Conservation (phyloP, 2,797 vertebrate genomes). For the Synanceia verrucosa region DNA sequence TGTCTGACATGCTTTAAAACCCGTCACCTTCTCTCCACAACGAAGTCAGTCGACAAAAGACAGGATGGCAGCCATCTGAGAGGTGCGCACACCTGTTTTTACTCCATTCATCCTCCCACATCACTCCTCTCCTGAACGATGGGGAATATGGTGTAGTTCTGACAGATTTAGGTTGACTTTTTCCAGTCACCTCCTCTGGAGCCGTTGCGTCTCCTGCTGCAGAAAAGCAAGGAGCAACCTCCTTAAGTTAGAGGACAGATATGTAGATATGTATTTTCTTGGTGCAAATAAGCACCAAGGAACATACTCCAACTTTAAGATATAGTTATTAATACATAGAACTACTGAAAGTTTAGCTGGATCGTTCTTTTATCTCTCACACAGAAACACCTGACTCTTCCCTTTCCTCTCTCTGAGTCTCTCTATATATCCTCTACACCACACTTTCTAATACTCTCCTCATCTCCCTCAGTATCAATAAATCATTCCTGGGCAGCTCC, state of each 20-base stretch:
- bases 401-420: slow-evolving; percentile 7
- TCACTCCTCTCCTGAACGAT: slow-evolving; percentile 54
- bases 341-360: slow-evolving; percentile 4
- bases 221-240: slow-evolving; percentile 21
- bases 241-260: neutral
- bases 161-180: slow-evolving; percentile 73
- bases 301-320: slow-evolving; percentile 5
- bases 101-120: slow-evolving; percentile 47
- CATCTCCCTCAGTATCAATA: slow-evolving; percentile 63
- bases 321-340: slow-evolving; percentile 4
- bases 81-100: slow-evolving; percentile 39
- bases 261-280: no score
- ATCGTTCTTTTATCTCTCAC: slow-evolving; percentile 9
- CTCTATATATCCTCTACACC: slow-evolving; percentile 32
- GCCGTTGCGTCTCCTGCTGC: slow-evolving; percentile 18
- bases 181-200: slow-evolving; percentile 35
- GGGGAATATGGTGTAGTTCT: slow-evolving; percentile 47
- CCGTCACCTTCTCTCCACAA: slow-evolving; percentile 39
- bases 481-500: slow-evolving; percentile 64
- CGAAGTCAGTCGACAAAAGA: slow-evolving; percentile 49
- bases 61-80: slow-evolving; percentile 38
- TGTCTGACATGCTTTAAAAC: slow-evolving; percentile 44
- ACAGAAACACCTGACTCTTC: slow-evolving; percentile 21
- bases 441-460: slow-evolving; percentile 46
- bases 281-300: no score